These are phyloP conservation scores for Vidua macroura DNA, from an alignment of 2,113 vertebrate species.

Conservation along the genomic window DNA sequence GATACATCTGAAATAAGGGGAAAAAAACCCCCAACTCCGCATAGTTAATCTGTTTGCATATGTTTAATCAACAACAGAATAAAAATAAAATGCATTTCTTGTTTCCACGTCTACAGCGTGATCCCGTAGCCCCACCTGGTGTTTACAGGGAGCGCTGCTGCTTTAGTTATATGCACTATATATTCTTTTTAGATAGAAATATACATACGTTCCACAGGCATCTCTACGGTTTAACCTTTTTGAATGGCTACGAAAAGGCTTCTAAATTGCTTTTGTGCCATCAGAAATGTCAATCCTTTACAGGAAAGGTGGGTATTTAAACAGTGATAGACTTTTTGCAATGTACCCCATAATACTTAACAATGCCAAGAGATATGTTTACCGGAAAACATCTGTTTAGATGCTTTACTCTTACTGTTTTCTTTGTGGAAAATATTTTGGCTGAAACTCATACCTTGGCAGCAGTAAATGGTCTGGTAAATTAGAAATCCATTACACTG, in stretches of 20 bases:
- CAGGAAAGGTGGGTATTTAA: neutral
- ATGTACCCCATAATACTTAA: neutral
- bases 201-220: neutral
- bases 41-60: neutral
- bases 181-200: too few species aligned
- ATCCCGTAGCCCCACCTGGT: slow-evolving; percentile 42
- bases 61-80: neutral
- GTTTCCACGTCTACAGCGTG: neutral
- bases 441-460: neutral
- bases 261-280: neutral
- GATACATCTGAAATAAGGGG: neutral
- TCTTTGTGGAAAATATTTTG: neutral
- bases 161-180: accelerated
- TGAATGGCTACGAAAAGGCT: neutral
- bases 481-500: neutral
- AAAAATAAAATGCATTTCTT: neutral
- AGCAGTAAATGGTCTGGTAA: neutral
- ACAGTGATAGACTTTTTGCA: neutral
- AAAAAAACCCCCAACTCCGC: neutral
- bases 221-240: neutral
- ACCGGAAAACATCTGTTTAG: neutral
- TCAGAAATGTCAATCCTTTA: neutral
- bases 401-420: neutral
- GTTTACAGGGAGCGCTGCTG: neutral
- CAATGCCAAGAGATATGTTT: neutral